phyloP scores from a whole-genome alignment of 1,140 invertebrate genomes.

The Asobara japonica region DNA sequence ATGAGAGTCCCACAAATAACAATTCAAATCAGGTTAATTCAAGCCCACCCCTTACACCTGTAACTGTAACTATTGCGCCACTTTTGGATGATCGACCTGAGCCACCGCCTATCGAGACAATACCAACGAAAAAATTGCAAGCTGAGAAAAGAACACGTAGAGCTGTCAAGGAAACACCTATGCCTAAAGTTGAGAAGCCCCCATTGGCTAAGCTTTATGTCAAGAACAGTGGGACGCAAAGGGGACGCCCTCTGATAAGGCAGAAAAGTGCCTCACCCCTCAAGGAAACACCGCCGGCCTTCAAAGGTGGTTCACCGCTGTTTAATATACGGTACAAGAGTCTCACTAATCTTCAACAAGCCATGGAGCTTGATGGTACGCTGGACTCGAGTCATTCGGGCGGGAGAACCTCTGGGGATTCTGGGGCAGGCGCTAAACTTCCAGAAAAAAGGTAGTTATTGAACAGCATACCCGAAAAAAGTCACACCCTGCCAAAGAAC shows the following conservation, averaged over 20 bases:
- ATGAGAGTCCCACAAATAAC: constrained; percentile 59
- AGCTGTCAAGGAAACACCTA: constrained; percentile 66
- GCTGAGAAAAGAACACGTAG: constrained; percentile 74
- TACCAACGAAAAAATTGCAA: constrained; percentile 83
- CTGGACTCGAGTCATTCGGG: constrained; percentile 89
- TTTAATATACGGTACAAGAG: constrained; percentile 88
- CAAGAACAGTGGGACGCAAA: constrained; percentile 77
- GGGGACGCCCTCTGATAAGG: constrained; percentile 72
- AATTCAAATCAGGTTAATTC: constrained; percentile 42
- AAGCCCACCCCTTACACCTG: constrained; percentile 54
- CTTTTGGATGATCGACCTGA: constrained; percentile 77
- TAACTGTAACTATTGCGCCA: constrained; percentile 58
- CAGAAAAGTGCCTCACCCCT: constrained; percentile 80
- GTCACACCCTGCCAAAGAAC: background rate
- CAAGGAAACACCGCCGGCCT: constrained; percentile 75
- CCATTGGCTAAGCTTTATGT: constrained; percentile 79
- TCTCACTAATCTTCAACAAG: constrained; percentile 80
- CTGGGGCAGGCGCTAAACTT: constrained; percentile 79
- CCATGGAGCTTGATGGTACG: constrained; percentile 83
- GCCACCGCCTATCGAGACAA: constrained; percentile 90
- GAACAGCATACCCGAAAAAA: too few relatives aligned
- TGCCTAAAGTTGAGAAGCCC: constrained; percentile 60
- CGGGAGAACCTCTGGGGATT: constrained; percentile 84
- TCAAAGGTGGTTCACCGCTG: constrained; percentile 79
- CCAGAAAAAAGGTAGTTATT: constrained; percentile 77